Evolutionary conservation across 2,113 vertebrate species (phyloP).

Genomic region (Marmota flaviventris): DNA sequence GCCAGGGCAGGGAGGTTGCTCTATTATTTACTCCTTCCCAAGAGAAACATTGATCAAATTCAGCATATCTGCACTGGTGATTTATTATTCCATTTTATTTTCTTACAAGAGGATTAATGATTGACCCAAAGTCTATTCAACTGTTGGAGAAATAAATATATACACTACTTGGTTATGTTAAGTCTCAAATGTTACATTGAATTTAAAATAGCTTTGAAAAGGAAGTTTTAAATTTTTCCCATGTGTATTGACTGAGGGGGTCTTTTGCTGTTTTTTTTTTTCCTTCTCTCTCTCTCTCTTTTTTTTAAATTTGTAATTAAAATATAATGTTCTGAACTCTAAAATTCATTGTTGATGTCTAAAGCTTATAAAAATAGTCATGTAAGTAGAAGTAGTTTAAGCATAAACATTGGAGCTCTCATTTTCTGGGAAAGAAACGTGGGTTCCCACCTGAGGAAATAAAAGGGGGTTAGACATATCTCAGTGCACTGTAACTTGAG

Average conservation of each 20-base stretch:
- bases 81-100: conserved; percentile 77
- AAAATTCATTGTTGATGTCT: background rate
- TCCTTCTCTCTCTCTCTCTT: rapidly evolving
- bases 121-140: conserved; percentile 60
- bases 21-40: conserved; percentile 77
- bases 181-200: background rate
- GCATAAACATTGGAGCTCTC: background rate
- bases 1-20: conserved; percentile 32
- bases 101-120: conserved; percentile 78
- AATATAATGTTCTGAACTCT: background rate
- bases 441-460: background rate
- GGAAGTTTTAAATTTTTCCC: background rate
- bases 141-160: conserved; percentile 63
- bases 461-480: background rate
- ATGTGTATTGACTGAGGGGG: background rate
- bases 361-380: background rate
- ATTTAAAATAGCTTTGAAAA: conserved; percentile 13
- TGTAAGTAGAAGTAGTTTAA: background rate
- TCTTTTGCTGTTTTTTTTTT: background rate
- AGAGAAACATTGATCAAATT: conserved; percentile 77
- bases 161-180: conserved; percentile 37
- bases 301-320: background rate
- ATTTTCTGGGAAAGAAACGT: background rate
- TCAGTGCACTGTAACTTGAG: background rate
- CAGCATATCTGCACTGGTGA: conserved; percentile 59